Conservation (phyloP, 1,140 invertebrate genomes). For the Drosophila orosa region DNA sequence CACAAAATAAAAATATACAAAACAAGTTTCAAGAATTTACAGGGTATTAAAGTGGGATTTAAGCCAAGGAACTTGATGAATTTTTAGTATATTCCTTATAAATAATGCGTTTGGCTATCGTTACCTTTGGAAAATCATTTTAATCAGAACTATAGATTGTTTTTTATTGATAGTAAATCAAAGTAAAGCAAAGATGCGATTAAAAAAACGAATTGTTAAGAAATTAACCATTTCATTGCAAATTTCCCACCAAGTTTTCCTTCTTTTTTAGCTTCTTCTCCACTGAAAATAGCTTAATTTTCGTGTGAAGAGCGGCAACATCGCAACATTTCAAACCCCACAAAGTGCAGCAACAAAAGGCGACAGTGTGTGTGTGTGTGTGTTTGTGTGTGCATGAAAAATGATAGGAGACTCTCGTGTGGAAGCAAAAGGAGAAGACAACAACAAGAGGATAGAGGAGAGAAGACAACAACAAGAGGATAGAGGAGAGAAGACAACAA, state of each 20-base stretch:
- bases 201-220: background rate
- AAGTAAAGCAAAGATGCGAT: no score
- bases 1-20: background rate
- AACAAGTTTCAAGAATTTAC: background rate
- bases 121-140: background rate
- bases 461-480: background rate
- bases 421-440: slow-evolving; percentile 16
- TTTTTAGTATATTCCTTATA: background rate
- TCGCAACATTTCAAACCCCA: slow-evolving; percentile 25
- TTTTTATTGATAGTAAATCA: no score
- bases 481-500: slow-evolving; percentile 26
- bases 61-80: background rate
- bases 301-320: slow-evolving; percentile 17
- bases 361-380: slow-evolving; percentile 16
- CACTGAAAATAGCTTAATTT: slow-evolving; percentile 31
- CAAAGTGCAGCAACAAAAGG: slow-evolving; percentile 27
- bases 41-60: background rate
- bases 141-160: no score
- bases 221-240: background rate
- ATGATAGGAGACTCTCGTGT: slow-evolving; percentile 58
- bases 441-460: slow-evolving; percentile 24
- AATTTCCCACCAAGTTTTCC: slow-evolving; percentile 6
- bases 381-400: slow-evolving; percentile 62
- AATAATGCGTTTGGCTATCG: background rate
- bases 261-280: slow-evolving; percentile 5